Conservation (phyloP, 92 coral and sea anemone genomes). For the Siderastrea radians region DNA sequence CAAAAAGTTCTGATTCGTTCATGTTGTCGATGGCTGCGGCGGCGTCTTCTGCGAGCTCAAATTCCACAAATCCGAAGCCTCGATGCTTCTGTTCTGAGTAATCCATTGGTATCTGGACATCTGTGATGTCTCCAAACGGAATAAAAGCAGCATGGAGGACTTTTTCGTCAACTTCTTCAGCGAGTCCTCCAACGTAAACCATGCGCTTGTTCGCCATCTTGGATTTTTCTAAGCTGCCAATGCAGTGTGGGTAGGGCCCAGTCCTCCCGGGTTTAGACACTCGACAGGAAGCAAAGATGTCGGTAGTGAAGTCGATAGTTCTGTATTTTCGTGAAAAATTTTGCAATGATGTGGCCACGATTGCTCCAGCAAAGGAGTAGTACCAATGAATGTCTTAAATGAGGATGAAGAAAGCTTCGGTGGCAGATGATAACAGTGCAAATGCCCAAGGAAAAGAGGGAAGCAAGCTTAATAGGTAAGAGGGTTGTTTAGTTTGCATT, state of each 20-base stretch:
- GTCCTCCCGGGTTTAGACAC: slow-evolving; percentile 18
- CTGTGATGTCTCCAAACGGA: slow-evolving; percentile 99
- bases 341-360: not conserved
- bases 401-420: slow-evolving; percentile 92
- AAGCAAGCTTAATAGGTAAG: slow-evolving; percentile 90
- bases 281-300: slow-evolving; percentile 64
- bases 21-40: slow-evolving; percentile 99
- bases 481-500: slow-evolving; percentile 9
- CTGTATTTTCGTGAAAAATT: slow-evolving; percentile 38
- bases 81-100: slow-evolving; percentile 94
- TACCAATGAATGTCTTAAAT: slow-evolving; percentile 48
- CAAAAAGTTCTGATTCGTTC: slow-evolving; percentile 98
- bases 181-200: slow-evolving; percentile 98
- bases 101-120: slow-evolving; percentile 98
- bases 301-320: slow-evolving; percentile 41
- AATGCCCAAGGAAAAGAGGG: slow-evolving; percentile 83
- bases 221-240: slow-evolving; percentile 34
- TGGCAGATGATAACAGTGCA: slow-evolving; percentile 87
- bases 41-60: slow-evolving; percentile 97
- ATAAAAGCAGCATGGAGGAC: slow-evolving; percentile 98
- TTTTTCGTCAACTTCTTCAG: slow-evolving; percentile 99
- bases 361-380: slow-evolving; percentile 45
- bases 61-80: slow-evolving; percentile 99
- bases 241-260: slow-evolving; percentile 71
- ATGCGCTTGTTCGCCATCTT: slow-evolving; percentile 99